A percentile compares a stretch with the other conserved stretches of the same genome.
Conservation (phyloP, 2,888 invertebrate species). For the Drosophila melanosoma region DNA sequence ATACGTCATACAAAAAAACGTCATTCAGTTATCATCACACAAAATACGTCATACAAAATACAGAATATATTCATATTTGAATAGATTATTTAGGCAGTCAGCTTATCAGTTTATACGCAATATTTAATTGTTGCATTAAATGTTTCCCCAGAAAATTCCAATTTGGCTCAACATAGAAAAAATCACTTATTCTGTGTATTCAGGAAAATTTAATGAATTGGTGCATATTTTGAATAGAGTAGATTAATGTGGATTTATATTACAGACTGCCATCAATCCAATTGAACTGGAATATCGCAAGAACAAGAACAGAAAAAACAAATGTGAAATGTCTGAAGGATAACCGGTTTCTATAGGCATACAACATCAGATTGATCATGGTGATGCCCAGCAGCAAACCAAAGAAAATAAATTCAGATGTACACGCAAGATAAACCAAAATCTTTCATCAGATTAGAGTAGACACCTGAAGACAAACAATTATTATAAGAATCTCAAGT, state of each 20-base stretch:
- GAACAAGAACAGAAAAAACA: conserved; percentile 38
- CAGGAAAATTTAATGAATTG: conserved; percentile 36
- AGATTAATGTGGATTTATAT: conserved; percentile 35
- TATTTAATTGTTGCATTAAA: conserved; percentile 59
- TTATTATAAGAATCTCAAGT: not conserved
- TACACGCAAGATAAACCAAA: conserved; percentile 19
- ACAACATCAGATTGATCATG: conserved; percentile 49
- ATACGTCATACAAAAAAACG: no score
- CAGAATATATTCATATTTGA: not conserved
- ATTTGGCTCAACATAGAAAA: conserved; percentile 22
- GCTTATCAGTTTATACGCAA: conserved; percentile 48
- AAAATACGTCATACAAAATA: no score
- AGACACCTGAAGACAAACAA: conserved; percentile 3
- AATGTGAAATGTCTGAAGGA: conserved; percentile 48
- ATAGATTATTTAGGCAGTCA: not conserved
- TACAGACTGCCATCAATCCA: conserved; percentile 32
- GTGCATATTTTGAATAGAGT: conserved; percentile 42
- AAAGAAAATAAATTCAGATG: conserved; percentile 19
- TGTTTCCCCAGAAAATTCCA: conserved; percentile 65
- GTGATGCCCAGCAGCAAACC: conserved; percentile 40
- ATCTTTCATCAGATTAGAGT: conserved; percentile 40
- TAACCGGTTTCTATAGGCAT: conserved; percentile 1
- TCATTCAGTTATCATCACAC: no score
- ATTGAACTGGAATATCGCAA: conserved; percentile 35
- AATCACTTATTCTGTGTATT: conserved; percentile 49